Base-by-base conservation (phyloP, 2,888 invertebrate species). In the Andrena dorsata region DNA sequence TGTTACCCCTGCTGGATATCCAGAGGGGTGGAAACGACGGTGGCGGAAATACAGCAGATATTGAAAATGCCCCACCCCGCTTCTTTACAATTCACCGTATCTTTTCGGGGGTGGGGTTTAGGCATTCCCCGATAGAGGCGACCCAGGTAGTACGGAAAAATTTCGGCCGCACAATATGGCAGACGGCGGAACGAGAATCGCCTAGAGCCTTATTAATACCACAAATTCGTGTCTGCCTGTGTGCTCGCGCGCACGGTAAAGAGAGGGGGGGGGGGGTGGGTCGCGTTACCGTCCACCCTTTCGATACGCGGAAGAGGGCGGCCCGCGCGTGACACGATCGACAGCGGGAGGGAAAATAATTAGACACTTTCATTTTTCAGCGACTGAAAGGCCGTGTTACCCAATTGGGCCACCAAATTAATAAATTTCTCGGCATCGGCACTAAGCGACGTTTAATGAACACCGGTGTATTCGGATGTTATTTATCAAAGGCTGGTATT, bases 1-100 rank as follows among this genome's bases (percentile, higher is more conserved):
- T 87, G 88, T 89, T 89, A 88, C 84, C 81, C 78, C 81, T 81
- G 74, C 82, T 82, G 76, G 83, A 86, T 82, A 83, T 82, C 73
- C 86, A 74, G 78, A 85, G 82, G 86, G 87, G 76, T 83, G 84
- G 87, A 88, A 86, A 86, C 87, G 87, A 74, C 85, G 84, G 79
- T 82, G 80, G 81, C 90, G 91, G 91, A 91, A 91, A 90, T 92
- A 91, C 88, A 89, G 87, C 84, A 90, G 91, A 91, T 92, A 92
- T 92, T 91, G 92, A 91, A 92, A 91, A 91, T 89, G 89, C 85
- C 86, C 85, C 86, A 68, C 83, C 80, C 87, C 85, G 26, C 77
- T 85, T 87, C 84, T 86, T 90, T 79, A 84, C 87, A 84, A 89
- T 88, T 85, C 88, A 82, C 76, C 81, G 86, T 88, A 86, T 86